Conservation (phyloP, 1,140 invertebrate genomes). For the Drosophila insularis region DNA sequence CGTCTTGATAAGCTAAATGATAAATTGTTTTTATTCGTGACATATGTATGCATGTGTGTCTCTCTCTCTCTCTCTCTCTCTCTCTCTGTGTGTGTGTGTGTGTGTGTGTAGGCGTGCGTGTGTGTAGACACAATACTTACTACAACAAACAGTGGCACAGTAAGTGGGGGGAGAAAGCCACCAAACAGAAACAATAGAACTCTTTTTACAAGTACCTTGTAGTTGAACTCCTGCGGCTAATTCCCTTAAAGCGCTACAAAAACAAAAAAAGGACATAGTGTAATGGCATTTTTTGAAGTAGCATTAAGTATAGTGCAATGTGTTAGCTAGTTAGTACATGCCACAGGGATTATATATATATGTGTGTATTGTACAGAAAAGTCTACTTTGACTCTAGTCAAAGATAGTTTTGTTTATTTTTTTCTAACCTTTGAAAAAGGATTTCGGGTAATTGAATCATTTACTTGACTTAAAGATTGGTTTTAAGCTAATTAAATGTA, state of each 20-base stretch:
- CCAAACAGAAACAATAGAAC: slow-evolving; percentile 14
- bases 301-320: slow-evolving; percentile 2
- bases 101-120: slow-evolving; percentile 19
- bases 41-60: slow-evolving; percentile 58
- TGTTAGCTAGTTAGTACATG: slow-evolving; percentile 7
- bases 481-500: not conserved
- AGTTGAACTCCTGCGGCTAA: not conserved
- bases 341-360: not conserved
- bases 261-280: not conserved
- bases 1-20: slow-evolving; percentile 77
- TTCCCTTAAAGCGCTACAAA: not conserved
- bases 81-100: slow-evolving; percentile 17
- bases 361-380: too few species aligned
- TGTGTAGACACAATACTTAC: slow-evolving; percentile 32
- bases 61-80: not conserved
- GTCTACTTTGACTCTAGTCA: too few species aligned
- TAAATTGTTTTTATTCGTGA: slow-evolving; percentile 80
- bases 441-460: not conserved
- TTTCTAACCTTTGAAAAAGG: not conserved
- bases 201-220: slow-evolving; percentile 8
- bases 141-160: slow-evolving; percentile 7
- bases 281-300: not conserved
- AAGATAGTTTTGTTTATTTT: not conserved
- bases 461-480: not conserved
- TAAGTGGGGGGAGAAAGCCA: not conserved